Evolutionary conservation across 2,888 invertebrate species (phyloP).

Genomic region (Eilema depressum): DNA sequence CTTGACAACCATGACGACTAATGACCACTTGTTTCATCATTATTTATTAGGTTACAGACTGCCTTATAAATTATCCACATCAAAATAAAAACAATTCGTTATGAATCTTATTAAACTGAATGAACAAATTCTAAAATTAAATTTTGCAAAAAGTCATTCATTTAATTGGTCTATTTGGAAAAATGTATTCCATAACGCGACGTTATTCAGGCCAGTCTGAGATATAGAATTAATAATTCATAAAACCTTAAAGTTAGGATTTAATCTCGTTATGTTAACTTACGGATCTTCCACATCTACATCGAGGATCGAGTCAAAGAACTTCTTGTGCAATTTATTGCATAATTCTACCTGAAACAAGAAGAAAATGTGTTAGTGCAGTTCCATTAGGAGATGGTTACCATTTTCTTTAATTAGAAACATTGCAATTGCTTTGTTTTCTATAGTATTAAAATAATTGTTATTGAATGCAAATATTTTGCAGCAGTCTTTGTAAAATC

Average conservation of each 20-base stretch:
- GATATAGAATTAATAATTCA: slow-evolving; percentile 52
- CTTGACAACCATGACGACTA: slow-evolving; percentile 41
- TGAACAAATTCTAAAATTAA: slow-evolving; percentile 27
- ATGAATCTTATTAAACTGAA: background rate
- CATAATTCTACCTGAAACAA: slow-evolving; percentile 87
- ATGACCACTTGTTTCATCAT: slow-evolving; percentile 49
- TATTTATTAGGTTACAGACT: slow-evolving; percentile 14
- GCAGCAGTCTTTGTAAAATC: background rate
- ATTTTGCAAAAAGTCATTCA: slow-evolving; percentile 20
- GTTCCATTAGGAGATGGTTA: slow-evolving; percentile 53
- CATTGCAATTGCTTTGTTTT: slow-evolving; percentile 31
- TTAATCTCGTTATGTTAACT: slow-evolving; percentile 74
- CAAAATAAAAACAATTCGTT: background rate
- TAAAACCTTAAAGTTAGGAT: slow-evolving; percentile 57
- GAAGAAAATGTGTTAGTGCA: slow-evolving; percentile 84
- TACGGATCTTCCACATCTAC: slow-evolving; percentile 77
- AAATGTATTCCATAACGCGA: slow-evolving; percentile 41
- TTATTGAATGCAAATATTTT: slow-evolving; percentile 6
- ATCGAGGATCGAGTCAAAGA: slow-evolving; percentile 72
- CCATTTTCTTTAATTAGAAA: slow-evolving; percentile 45
- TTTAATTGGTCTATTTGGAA: slow-evolving; percentile 39
- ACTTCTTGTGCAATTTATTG: slow-evolving; percentile 84
- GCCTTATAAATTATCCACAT: slow-evolving; percentile 12
- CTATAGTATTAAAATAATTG: slow-evolving; percentile 18
- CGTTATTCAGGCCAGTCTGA: slow-evolving; percentile 44